Base-by-base conservation (phyloP, 2,113 vertebrate species). In the Boulengeromyrus knoepffleri region DNA sequence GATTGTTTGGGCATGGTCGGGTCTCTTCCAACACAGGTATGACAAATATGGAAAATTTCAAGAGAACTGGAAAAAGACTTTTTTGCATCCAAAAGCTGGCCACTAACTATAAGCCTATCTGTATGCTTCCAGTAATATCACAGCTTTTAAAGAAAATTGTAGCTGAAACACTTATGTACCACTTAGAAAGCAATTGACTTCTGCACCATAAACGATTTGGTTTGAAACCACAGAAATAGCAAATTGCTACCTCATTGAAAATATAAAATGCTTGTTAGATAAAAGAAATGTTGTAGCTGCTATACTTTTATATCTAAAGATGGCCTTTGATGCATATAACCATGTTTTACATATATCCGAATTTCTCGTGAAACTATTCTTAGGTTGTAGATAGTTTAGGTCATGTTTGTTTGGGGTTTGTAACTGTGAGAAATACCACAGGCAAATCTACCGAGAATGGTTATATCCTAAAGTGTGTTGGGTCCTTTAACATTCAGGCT, bases 181-280 rank as follows among this genome's bases (percentile, higher is more conserved):
- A 85, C 83, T 85, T 85, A 85, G 19, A 85, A 85, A 85, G 45
- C 9, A 85, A 85, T 85, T 85, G 83, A 85, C 83, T 85, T 85
- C 45, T 85, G 83, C 45, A 85, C 42, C 45, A 24, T 85, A 24
- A 85, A 47, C 19, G 24, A 47, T 85, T 47, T 85, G 45, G 45
- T 85, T 47, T 85, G 39, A 47, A 47, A 85, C 45, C 45, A 46
- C 45, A 85, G 42, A 85, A 85, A 85, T 85, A 85, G 83, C 19
- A 85, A 85, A 85, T 47, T 47, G 83, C 45, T n/a, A 85, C 45
- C 42, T 85, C 24, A 85, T 47, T 85, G 83, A 85, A 47, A 47
- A 47, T 47, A 85, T 83, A 83, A 39, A 83, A 45, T 85, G 83
- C 21, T 47, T 85, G 19, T 46, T 46, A 47, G 24, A 85, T 46